Conservation (phyloP, 2,888 invertebrate species). For the Thecophora atra region DNA sequence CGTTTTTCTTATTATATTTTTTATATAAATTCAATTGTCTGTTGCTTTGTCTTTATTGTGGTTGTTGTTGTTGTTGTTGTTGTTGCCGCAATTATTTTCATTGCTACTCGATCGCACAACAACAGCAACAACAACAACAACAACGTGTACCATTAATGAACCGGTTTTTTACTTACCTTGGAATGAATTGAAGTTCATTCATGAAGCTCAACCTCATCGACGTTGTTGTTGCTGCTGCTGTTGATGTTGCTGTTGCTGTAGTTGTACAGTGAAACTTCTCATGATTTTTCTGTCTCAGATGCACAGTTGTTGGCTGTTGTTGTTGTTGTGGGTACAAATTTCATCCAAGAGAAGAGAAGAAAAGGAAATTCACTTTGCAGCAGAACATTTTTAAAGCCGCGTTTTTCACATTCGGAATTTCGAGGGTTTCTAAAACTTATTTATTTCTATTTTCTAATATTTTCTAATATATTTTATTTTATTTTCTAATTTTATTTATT, state of each 20-base stretch:
- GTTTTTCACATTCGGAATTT: no score
- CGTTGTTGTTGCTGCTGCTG: background rate
- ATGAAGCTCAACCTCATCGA: slow-evolving; percentile 38
- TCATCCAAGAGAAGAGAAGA: no score
- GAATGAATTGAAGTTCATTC: slow-evolving; percentile 47
- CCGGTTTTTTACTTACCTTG: slow-evolving; percentile 50
- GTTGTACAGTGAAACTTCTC: background rate
- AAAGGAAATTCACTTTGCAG: no score
- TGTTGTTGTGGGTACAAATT: no score
- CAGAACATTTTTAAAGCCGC: no score
- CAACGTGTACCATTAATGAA: slow-evolving; percentile 43
- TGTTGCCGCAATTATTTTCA: slow-evolving; percentile 13
- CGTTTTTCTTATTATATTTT: no score
- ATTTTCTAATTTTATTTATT: no score
- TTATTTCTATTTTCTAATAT: no score
- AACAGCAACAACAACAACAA: background rate
- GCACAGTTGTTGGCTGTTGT: background rate
- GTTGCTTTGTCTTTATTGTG: background rate
- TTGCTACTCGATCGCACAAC: slow-evolving; percentile 26
- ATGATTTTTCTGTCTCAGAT: background rate
- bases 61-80: slow-evolving; percentile 17
- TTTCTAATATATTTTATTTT: no score
- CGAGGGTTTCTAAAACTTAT: no score
- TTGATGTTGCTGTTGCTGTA: background rate
- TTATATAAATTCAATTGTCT: no score